Evolutionary conservation across 2,113 vertebrate genomes (phyloP).

Genomic region (Cichladusa arquata): DNA sequence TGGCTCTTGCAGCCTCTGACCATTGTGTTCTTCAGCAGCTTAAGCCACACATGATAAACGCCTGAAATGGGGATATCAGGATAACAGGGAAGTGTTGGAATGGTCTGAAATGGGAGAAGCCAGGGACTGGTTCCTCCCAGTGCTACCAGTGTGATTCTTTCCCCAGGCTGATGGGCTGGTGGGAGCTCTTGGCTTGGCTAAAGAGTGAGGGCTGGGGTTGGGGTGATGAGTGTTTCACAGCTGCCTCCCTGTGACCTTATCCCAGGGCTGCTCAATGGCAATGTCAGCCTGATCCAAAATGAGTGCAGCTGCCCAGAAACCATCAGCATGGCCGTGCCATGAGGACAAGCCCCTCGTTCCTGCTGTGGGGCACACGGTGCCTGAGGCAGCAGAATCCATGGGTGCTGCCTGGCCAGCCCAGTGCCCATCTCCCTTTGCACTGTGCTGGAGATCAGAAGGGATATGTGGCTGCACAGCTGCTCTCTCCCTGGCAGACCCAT

Average conservation of each 20-base stretch:
- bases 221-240: background rate
- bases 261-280: conserved; percentile 8
- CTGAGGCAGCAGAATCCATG: background rate
- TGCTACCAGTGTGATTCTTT: background rate
- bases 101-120: background rate
- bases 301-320: background rate
- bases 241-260: background rate
- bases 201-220: background rate
- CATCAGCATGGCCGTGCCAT: rapidly evolving
- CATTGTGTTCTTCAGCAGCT: background rate
- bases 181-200: background rate
- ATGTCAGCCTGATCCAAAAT: background rate
- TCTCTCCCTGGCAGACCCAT: background rate
- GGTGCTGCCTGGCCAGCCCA: background rate
- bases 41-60: background rate
- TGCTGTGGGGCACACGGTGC: background rate
- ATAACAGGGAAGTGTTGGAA: background rate
- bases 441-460: background rate
- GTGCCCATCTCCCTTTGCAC: background rate
- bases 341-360: rapidly evolving
- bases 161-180: background rate
- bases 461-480: rapidly evolving
- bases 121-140: background rate
- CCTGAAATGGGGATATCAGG: background rate
- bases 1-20: background rate